A percentile compares a stretch with the other conserved stretches of the same genome.
Conservation (phyloP, 2,888 invertebrate species). For the Cheilosia scutellata region DNA sequence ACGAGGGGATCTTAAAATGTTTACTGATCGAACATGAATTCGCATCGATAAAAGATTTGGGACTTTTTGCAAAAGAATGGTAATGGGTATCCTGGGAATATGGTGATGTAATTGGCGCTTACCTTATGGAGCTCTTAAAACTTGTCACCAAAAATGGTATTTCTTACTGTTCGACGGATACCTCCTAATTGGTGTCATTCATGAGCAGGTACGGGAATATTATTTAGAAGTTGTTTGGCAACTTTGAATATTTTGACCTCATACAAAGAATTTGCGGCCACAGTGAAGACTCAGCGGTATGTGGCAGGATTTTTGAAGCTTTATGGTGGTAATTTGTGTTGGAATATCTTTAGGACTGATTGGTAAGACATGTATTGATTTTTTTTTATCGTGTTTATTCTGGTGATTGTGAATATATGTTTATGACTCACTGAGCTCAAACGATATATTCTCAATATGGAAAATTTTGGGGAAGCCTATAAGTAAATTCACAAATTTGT, state of each 20-base stretch:
- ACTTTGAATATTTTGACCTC: constrained; percentile 62
- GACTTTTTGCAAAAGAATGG: constrained; percentile 39
- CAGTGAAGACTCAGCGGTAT: constrained; percentile 33
- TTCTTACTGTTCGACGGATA: constrained; percentile 30
- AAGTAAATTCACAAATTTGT: no score
- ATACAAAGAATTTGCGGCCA: constrained; percentile 54
- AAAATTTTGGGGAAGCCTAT: no score
- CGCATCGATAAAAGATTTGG: constrained; percentile 49
- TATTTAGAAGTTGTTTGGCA: constrained; percentile 59
- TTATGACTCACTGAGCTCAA: no score
- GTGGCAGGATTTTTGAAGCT: constrained; percentile 26
- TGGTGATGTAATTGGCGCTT: constrained; percentile 74
- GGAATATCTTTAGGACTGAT: no score
- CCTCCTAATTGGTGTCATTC: constrained; percentile 63
- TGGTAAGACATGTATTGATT: no score
- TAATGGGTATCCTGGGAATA: constrained; percentile 70
- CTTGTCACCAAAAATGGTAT: constrained; percentile 51
- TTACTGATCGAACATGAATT: constrained; percentile 61
- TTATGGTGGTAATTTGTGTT: constrained; percentile 15
- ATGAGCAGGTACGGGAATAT: constrained; percentile 67
- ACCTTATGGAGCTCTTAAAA: constrained; percentile 43
- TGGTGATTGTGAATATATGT: no score
- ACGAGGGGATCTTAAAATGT: constrained; percentile 58
- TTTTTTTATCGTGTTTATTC: no score
- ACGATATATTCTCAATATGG: no score